These are phyloP conservation scores for Ctenosaura bakeri DNA, from an alignment of 2,797 vertebrate species.

Conservation along the genomic window DNA sequence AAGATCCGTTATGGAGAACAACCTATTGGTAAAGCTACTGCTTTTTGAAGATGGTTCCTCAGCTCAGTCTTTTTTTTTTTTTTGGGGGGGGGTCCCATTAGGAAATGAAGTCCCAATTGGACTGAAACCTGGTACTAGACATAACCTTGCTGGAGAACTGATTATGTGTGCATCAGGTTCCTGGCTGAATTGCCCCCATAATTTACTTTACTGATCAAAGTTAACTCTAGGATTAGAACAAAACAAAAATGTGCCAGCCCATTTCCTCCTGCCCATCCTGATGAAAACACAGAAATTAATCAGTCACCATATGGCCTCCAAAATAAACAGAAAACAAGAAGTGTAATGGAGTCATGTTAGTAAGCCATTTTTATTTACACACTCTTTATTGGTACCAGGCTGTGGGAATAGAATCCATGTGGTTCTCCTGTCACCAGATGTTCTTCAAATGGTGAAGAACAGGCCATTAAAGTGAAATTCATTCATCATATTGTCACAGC, in stretches of 20 bases:
- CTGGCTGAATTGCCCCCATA: slow-evolving; percentile 64
- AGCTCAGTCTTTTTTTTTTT: neutral
- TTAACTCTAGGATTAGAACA: slow-evolving; percentile 42
- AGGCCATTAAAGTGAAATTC: slow-evolving; percentile 30
- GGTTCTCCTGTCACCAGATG: slow-evolving; percentile 29
- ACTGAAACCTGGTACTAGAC: neutral
- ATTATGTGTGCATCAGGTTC: slow-evolving; percentile 58
- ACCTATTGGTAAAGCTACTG: neutral
- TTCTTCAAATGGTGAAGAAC: slow-evolving; percentile 43
- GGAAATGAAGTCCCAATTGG: neutral
- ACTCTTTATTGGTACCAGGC: slow-evolving; percentile 56
- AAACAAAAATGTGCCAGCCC: slow-evolving; percentile 26
- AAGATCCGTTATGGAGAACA: neutral
- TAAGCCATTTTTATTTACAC: slow-evolving; percentile 68
- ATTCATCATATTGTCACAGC: slow-evolving; percentile 45
- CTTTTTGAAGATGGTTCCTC: neutral
- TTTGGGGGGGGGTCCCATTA: no score
- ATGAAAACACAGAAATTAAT: slow-evolving; percentile 62
- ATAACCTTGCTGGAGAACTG: slow-evolving; percentile 1
- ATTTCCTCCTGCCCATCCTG: slow-evolving; percentile 57
- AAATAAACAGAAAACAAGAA: slow-evolving; percentile 58
- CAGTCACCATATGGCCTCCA: slow-evolving; percentile 60
- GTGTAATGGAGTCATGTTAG: slow-evolving; percentile 62
- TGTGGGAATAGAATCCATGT: slow-evolving; percentile 36
- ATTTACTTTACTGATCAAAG: slow-evolving; percentile 68